Conservation (phyloP, 2,797 vertebrate genomes). For the Urocyon cinereoargenteus region DNA sequence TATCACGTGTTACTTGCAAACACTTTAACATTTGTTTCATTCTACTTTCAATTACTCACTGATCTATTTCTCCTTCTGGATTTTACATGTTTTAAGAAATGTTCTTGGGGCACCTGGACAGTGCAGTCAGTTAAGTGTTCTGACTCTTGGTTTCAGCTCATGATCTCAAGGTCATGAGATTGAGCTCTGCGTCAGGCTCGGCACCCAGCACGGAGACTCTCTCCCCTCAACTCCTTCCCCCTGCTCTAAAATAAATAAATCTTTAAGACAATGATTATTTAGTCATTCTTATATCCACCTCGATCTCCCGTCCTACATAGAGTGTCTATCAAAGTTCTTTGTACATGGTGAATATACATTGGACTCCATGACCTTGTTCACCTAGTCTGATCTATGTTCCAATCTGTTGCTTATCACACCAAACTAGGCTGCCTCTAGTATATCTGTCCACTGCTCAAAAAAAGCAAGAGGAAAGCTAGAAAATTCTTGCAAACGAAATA, state of each 20-base stretch:
- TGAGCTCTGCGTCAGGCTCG: not conserved
- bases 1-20: slow-evolving; percentile 6
- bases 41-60: slow-evolving; percentile 53
- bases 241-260: not conserved
- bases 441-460: slow-evolving; percentile 47
- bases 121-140: not conserved
- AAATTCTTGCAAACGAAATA: slow-evolving; percentile 60
- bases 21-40: slow-evolving; percentile 29
- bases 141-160: not conserved
- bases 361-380: not conserved
- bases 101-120: no score
- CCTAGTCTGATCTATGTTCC: slow-evolving; percentile 44
- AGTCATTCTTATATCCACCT: not conserved
- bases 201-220: not conserved
- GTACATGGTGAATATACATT: not conserved
- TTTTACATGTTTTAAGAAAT: not conserved
- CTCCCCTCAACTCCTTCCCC: not conserved
- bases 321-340: not conserved
- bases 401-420: slow-evolving; percentile 56
- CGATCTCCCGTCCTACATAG: not conserved
- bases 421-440: slow-evolving; percentile 54
- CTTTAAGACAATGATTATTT: not conserved
- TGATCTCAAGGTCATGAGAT: no score
- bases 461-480: slow-evolving; percentile 45
- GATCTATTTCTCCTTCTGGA: not conserved